A percentile compares a stretch with the other conserved stretches of the same genome.
phyloP scores from a whole-genome alignment of 2,113 vertebrate species.

The Scomber scombrus region DNA sequence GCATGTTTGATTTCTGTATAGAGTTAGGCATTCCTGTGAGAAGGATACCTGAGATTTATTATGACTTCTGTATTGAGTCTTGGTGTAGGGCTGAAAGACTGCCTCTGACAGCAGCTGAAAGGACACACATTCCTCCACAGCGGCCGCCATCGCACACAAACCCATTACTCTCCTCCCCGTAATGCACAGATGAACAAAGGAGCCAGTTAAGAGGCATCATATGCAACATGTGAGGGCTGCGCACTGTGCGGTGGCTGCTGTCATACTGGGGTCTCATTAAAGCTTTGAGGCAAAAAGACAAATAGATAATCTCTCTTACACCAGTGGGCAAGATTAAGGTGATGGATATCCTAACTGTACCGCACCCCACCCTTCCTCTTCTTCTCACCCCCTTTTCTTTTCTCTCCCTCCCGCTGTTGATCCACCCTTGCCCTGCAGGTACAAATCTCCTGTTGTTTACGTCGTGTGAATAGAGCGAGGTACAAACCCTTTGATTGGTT shows the following conservation, averaged over 20 bases:
- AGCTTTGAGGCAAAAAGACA: constrained; percentile 50
- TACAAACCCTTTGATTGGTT: constrained; percentile 65
- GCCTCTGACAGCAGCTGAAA: constrained; percentile 74
- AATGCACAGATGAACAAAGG: constrained; percentile 59
- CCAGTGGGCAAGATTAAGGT: constrained; percentile 66
- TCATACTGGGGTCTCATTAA: constrained; percentile 57
- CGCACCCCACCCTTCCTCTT: constrained; percentile 9
- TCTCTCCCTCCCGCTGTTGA: constrained; percentile 47
- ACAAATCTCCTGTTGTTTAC: constrained; percentile 74
- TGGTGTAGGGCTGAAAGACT: constrained; percentile 48
- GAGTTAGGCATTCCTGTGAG: constrained; percentile 54
- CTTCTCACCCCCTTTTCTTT: constrained; percentile 25
- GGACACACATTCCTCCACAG: constrained; percentile 67
- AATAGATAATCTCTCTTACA: constrained; percentile 55
- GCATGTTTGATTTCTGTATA: constrained; percentile 57
- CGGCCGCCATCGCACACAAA: constrained; percentile 50
- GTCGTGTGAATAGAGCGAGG: constrained; percentile 43
- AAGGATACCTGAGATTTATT: constrained; percentile 75
- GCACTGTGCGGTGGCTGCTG: constrained; percentile 35
- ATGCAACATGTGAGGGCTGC: constrained; percentile 43
- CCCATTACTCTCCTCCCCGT: constrained; percentile 53
- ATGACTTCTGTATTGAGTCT: constrained; percentile 61
- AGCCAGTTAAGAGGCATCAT: constrained; percentile 23
- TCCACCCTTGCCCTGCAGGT: constrained; percentile 68
- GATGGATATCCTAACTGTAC: constrained; percentile 67